These are phyloP conservation scores for Drosophila eohydei DNA, from an alignment of 2,888 invertebrate species.

Conservation along the genomic window DNA sequence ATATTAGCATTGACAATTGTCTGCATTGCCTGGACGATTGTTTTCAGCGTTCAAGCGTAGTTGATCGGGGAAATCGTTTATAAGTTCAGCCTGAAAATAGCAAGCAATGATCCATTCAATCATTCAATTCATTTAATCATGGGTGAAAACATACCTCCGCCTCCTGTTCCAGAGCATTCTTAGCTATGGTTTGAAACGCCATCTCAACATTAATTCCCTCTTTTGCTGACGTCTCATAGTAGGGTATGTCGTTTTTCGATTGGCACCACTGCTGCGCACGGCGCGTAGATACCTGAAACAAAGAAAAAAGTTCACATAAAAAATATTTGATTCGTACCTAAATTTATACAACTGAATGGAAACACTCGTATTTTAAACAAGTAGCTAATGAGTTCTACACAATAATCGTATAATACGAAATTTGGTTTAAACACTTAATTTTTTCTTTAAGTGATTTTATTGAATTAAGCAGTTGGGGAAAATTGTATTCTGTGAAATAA, in stretches of 20 bases:
- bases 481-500: too few species aligned
- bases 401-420: neutral
- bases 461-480: too few species aligned
- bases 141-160: constrained; percentile 87
- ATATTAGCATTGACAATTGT: constrained; percentile 91
- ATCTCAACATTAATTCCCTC: constrained; percentile 99
- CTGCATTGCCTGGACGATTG: constrained; percentile 89
- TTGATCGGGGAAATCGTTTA: constrained; percentile 99
- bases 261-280: constrained; percentile 99
- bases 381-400: neutral
- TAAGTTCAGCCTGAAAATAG: constrained; percentile 90
- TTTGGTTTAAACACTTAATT: neutral
- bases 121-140: neutral
- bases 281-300: constrained; percentile 90
- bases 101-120: too few species aligned
- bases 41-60: constrained; percentile 93
- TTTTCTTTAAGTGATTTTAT: too few species aligned
- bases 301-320: neutral
- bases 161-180: constrained; percentile 97
- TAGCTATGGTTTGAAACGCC: constrained; percentile 99
- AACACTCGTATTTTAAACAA: neutral
- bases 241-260: constrained; percentile 99
- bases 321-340: neutral
- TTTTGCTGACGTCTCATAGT: constrained; percentile 99
- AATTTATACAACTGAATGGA: neutral